A percentile compares a stretch with the other conserved stretches of the same genome.
These are phyloP conservation scores for Nemotelus nigrinus DNA, from an alignment of 2,888 invertebrate genomes.

Conservation along the genomic window DNA sequence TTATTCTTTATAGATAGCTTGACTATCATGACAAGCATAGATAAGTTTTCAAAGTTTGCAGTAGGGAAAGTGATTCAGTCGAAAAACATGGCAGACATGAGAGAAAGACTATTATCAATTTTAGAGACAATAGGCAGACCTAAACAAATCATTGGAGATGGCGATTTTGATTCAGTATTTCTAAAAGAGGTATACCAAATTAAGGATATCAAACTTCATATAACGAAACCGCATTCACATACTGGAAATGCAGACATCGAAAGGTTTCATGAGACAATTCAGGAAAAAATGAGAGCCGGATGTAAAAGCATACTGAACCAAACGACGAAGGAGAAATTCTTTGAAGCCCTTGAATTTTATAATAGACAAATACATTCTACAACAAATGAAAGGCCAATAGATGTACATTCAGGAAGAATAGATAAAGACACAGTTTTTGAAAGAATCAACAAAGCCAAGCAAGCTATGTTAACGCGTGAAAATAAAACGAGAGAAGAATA, in stretches of 20 bases:
- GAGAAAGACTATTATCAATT: conserved; percentile 38
- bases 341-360: conserved; percentile 7
- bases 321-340: conserved; percentile 3
- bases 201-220: conserved; percentile 12
- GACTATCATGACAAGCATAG: conserved; percentile 45
- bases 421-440: background rate
- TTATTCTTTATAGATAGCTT: conserved; percentile 11
- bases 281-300: background rate
- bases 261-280: conserved; percentile 31
- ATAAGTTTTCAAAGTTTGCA: conserved; percentile 51
- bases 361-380: background rate
- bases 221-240: conserved; percentile 40
- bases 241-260: conserved; percentile 35
- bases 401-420: background rate
- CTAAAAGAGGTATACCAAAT: background rate
- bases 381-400: conserved; percentile 12
- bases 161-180: conserved; percentile 22
- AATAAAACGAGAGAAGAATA: background rate
- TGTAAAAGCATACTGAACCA: background rate
- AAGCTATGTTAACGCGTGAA: background rate
- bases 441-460: background rate
- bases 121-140: conserved; percentile 38
- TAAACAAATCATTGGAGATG: conserved; percentile 27
- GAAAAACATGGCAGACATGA: conserved; percentile 45
- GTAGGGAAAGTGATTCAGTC: conserved; percentile 39